A percentile compares a stretch with the other conserved stretches of the same genome.
Evolutionary conservation across 2,113 vertebrate species (phyloP).

Genomic region (Neogale vison): DNA sequence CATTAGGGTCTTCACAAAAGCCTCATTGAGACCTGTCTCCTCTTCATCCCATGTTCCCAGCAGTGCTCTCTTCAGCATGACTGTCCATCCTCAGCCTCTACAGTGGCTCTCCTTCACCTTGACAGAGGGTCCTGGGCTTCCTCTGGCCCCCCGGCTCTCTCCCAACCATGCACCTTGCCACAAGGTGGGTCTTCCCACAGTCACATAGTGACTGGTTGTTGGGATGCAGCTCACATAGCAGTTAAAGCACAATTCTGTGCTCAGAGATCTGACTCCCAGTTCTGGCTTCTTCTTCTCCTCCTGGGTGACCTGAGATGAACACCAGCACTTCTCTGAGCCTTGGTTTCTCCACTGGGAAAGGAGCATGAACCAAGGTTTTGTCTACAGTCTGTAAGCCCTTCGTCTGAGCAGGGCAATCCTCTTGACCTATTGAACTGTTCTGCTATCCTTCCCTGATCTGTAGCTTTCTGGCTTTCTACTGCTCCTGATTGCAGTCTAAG

Average conservation of each 20-base stretch:
- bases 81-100: neutral
- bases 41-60: neutral
- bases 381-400: neutral
- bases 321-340: neutral
- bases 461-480: neutral
- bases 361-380: no score
- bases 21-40: neutral
- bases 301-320: neutral
- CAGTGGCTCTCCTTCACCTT: fast-evolving
- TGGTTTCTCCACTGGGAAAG: neutral
- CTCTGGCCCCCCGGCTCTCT: no score
- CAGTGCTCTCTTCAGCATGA: neutral
- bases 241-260: neutral
- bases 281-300: neutral
- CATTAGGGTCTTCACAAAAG: neutral
- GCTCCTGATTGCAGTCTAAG: neutral
- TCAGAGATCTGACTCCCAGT: neutral
- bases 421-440: neutral
- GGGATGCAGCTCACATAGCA: neutral
- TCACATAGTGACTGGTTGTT: neutral
- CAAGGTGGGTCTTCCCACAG: neutral
- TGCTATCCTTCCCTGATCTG: neutral
- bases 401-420: neutral
- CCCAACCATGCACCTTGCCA: fast-evolving
- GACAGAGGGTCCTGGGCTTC: neutral